Percentiles rank a stretch among this genome's conserved stretches.
phyloP scores from a whole-genome alignment of 2,888 invertebrate genomes.

The Pyrgus malvae region DNA sequence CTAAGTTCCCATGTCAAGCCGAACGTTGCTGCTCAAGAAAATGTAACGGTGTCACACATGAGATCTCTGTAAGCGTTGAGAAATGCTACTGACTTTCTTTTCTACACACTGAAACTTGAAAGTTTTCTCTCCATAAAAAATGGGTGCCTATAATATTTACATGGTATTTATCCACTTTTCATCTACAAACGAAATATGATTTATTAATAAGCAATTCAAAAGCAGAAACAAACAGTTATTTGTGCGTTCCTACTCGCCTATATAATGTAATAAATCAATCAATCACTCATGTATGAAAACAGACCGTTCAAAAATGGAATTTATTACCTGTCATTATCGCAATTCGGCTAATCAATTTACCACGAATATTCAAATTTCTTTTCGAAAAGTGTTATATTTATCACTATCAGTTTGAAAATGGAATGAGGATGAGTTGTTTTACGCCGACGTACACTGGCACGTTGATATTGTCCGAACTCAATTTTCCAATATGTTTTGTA shows the following conservation, averaged over 20 bases:
- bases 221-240: conserved; percentile 18
- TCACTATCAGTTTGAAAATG: conserved; percentile 43
- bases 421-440: conserved; percentile 30
- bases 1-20: too few species aligned
- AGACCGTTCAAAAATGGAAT: conserved; percentile 48
- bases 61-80: too few species aligned
- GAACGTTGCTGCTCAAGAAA: too few species aligned
- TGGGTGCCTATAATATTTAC: too few species aligned
- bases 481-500: conserved; percentile 10
- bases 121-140: too few species aligned
- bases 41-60: too few species aligned
- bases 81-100: too few species aligned
- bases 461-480: not conserved
- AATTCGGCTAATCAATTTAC: conserved; percentile 63
- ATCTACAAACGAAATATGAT: not conserved
- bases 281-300: conserved; percentile 44
- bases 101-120: too few species aligned
- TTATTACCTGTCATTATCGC: conserved; percentile 66
- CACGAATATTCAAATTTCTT: conserved; percentile 33
- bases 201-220: conserved; percentile 13
- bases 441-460: conserved; percentile 8
- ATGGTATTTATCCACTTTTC: not conserved
- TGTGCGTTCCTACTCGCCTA: conserved; percentile 29
- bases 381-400: conserved; percentile 46
- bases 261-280: conserved; percentile 45